Conservation (phyloP, 2,797 vertebrate species). For the Hipposideros larvatus region DNA sequence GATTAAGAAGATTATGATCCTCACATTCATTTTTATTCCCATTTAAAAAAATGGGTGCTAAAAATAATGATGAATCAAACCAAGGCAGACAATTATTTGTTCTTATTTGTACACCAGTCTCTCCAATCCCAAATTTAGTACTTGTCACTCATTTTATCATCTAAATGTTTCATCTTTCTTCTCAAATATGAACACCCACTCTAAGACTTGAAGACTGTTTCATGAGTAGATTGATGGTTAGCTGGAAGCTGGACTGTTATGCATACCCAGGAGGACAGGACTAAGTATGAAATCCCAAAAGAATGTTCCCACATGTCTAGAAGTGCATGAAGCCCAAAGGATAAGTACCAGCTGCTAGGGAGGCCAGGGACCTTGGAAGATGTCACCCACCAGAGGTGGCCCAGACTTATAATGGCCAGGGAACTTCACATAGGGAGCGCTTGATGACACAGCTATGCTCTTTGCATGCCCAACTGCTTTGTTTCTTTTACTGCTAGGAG, state of each 20-base stretch:
- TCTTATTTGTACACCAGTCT: constrained; percentile 24
- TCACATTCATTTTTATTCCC: constrained; percentile 28
- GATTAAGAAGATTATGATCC: neutral
- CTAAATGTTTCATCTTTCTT: constrained; percentile 58
- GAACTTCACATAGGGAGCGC: constrained; percentile 41
- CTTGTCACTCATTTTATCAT: constrained; percentile 49
- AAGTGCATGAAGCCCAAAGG: neutral
- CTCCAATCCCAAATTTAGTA: constrained; percentile 65
- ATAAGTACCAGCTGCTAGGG: constrained; percentile 3
- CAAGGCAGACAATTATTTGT: constrained; percentile 15
- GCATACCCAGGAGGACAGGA: neutral
- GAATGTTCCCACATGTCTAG: constrained; percentile 28
- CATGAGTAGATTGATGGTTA: constrained; percentile 60
- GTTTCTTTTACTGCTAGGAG: constrained; percentile 42
- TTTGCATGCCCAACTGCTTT: neutral
- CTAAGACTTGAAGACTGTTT: constrained; percentile 47
- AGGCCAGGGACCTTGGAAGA: constrained; percentile 12
- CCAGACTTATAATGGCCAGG: neutral
- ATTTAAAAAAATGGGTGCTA: constrained; percentile 46
- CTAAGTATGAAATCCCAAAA: constrained; percentile 34
- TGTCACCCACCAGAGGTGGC: constrained; percentile 1
- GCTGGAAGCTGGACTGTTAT: constrained; percentile 58
- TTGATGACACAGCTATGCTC: constrained; percentile 18
- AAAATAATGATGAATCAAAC: constrained; percentile 49
- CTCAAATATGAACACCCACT: constrained; percentile 40